Percentiles rank a stretch among this genome's conserved stretches.
Evolutionary conservation across 2,113 vertebrate species (phyloP).

Genomic region (Neodon shergylaensis): DNA sequence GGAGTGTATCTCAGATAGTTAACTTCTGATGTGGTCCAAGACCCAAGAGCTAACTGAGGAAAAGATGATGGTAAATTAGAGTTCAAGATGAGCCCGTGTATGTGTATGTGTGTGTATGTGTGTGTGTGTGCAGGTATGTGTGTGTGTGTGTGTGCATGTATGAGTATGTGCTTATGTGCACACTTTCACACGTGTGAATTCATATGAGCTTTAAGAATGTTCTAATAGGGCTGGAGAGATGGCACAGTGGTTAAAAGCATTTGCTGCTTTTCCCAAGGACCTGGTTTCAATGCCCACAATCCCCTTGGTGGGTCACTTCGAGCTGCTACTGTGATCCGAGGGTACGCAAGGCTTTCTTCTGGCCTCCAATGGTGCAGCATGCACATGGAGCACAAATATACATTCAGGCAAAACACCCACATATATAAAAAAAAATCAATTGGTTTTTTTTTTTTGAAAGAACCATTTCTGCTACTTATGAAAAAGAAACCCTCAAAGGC

Average conservation of each 20-base stretch:
- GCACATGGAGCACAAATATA: not conserved
- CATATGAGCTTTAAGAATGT: not conserved
- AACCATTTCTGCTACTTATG: not conserved
- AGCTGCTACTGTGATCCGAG: not conserved
- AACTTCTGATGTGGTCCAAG: not conserved
- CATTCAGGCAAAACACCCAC: not conserved
- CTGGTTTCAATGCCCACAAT: not conserved
- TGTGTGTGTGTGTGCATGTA: not conserved
- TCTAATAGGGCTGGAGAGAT: not conserved
- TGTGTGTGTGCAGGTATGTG: not conserved
- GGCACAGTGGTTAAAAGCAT: not conserved
- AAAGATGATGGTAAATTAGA: not conserved
- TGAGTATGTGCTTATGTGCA: not conserved
- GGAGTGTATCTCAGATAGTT: not conserved
- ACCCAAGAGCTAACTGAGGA: not conserved
- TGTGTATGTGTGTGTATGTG: not conserved
- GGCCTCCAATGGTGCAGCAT: not conserved
- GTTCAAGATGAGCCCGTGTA: not conserved
- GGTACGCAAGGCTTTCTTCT: not conserved
- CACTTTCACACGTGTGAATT: not conserved
- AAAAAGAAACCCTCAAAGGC: not conserved
- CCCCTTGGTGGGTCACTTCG: not conserved
- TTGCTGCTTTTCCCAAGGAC: not conserved
- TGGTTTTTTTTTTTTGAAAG: not conserved
- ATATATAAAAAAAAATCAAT: not conserved